These are phyloP conservation scores for Drosophila bocki DNA, from an alignment of 1,140 invertebrate genomes.

Conservation along the genomic window DNA sequence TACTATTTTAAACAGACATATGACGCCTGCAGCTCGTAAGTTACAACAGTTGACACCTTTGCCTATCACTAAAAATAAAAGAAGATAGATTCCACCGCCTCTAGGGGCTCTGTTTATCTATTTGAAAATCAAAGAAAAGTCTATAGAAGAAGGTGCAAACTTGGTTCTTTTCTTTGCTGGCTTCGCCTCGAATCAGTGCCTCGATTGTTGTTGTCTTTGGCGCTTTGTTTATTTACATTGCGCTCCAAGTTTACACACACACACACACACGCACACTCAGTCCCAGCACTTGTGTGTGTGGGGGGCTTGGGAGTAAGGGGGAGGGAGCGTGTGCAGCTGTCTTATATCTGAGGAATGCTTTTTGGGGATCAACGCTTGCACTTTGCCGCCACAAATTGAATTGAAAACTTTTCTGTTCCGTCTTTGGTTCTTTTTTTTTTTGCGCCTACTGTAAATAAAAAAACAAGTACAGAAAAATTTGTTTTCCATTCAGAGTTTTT, in stretches of 20 bases:
- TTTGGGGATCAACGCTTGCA: slow-evolving; percentile 45
- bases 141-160: slow-evolving; percentile 41
- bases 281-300: slow-evolving; percentile 27
- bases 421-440: slow-evolving; percentile 23
- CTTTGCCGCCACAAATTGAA: slow-evolving; percentile 49
- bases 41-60: slow-evolving; percentile 35
- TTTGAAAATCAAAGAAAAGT: slow-evolving; percentile 40
- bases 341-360: slow-evolving; percentile 49
- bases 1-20: slow-evolving; percentile 3
- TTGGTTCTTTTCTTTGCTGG: slow-evolving; percentile 23
- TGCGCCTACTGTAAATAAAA: slow-evolving; percentile 58
- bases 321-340: slow-evolving; percentile 59
- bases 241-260: slow-evolving; percentile 74
- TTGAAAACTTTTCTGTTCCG: slow-evolving; percentile 62
- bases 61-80: slow-evolving; percentile 14
- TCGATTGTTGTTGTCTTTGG: slow-evolving; percentile 60
- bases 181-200: slow-evolving; percentile 45
- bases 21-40: neutral
- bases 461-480: slow-evolving; percentile 53
- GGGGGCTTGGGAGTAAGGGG: slow-evolving; percentile 9
- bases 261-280: slow-evolving; percentile 27
- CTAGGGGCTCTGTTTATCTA: slow-evolving; percentile 30
- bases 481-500: slow-evolving; percentile 54
- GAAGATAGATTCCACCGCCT: slow-evolving; percentile 21
- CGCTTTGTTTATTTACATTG: slow-evolving; percentile 83